Base-by-base conservation (phyloP, 1,140 invertebrate genomes). In the Maniola jurtina region DNA sequence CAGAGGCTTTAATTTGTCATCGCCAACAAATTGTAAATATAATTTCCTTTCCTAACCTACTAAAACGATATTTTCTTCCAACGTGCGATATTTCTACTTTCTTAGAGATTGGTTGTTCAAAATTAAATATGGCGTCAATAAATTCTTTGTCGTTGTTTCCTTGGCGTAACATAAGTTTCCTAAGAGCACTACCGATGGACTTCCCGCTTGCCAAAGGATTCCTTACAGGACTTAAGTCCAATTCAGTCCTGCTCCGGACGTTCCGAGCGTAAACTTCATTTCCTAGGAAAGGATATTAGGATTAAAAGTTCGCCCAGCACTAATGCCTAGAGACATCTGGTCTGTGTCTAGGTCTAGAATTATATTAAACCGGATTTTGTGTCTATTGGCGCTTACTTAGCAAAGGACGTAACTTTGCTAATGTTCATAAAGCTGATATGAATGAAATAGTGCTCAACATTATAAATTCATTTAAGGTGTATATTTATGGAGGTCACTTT, bases 251-350 rank as follows among this genome's bases (percentile, higher is more conserved):
- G 54, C 64, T 54, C 66, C 74, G 74, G 71, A 76, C 75, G 76
- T 65, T 73, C 52, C 64, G 50, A 76, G 74, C 69, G 72, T 77
- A 73, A 79, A 79, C 77, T 79, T 75, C 71, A 75, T 77, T 79
- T 79, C 75, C 77, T 76, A 79, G 69, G 71, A 75, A 75, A 79
- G 77, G 72, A 76, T 77, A 79, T 77, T 77, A 79, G 75, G 75
- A 79, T 79, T 77, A 79, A 77, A 79, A 79, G 77, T 79, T 79
- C 65, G 71, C 65, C 74, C 71, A 66, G 69, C 67, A 64, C 69
- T 79, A 76, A 79, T 75, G 69, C 77, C 66, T 66, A 71, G 70
- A 72, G 76, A 79, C 74, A 76, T 73, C 70, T 71, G 70, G 69
- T 70, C 67, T 73, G 63, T 58, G 64, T 69, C 68, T 70, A 68